A percentile compares a stretch with the other conserved stretches of the same genome.
These are phyloP conservation scores for Anoplolepis gracilipes DNA, from an alignment of 1,140 invertebrate species.

Conservation along the genomic window DNA sequence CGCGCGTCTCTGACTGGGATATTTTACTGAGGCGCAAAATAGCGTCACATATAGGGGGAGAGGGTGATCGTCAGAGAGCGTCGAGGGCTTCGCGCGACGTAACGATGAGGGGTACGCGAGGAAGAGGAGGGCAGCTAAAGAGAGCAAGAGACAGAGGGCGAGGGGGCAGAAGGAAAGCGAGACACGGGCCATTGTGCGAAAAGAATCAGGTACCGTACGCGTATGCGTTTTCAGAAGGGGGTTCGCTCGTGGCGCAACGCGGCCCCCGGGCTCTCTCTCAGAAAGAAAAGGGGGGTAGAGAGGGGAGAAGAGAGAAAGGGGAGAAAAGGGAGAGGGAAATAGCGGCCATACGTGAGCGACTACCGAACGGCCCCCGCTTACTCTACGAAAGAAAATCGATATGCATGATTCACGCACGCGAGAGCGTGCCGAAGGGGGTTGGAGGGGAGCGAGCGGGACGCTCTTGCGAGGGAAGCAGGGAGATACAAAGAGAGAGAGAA, in stretches of 20 bases:
- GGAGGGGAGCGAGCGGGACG: slow-evolving; percentile 55
- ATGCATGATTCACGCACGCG: slow-evolving; percentile 85
- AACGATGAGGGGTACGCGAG: neutral
- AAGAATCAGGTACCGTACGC: slow-evolving; percentile 77
- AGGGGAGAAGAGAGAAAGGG: slow-evolving; percentile 1
- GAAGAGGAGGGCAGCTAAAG: slow-evolving; percentile 5
- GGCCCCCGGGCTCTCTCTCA: slow-evolving; percentile 70
- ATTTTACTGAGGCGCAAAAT: slow-evolving; percentile 47
- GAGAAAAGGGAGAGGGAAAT: slow-evolving; percentile 30
- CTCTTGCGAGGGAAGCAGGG: slow-evolving; percentile 48
- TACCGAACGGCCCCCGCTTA: slow-evolving; percentile 62
- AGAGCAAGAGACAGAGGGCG: slow-evolving; percentile 41
- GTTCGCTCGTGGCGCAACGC: slow-evolving; percentile 54
- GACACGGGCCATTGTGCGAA: slow-evolving; percentile 77
- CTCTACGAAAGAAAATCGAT: slow-evolving; percentile 84
- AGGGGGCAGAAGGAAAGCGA: slow-evolving; percentile 63
- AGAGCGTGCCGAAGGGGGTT: slow-evolving; percentile 68
- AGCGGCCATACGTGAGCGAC: slow-evolving; percentile 49
- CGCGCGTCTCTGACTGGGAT: slow-evolving; percentile 29
- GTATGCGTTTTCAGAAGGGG: slow-evolving; percentile 75
- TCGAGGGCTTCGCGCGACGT: slow-evolving; percentile 50
- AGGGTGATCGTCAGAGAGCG: slow-evolving; percentile 29
- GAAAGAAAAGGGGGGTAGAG: slow-evolving; percentile 61
- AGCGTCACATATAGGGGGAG: neutral
- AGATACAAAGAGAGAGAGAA: slow-evolving; percentile 37